Conservation (phyloP, 2,113 vertebrate species). For the Hippocampus barbouri region DNA sequence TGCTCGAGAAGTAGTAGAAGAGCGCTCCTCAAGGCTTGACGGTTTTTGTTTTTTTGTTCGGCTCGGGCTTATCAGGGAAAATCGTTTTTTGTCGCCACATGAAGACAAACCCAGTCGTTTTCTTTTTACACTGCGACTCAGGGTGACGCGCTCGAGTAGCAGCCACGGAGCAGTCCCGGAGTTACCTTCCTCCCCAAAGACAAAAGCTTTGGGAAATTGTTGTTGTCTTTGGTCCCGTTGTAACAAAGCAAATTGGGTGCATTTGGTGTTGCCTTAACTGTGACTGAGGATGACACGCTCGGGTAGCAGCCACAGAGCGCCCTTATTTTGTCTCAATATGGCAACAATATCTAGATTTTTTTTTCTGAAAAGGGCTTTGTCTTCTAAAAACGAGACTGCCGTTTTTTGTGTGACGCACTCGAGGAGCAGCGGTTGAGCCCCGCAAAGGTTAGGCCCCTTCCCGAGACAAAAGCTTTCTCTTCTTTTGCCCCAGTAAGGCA, state of each 20-base stretch:
- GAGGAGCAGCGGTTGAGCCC: not conserved
- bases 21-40: no score
- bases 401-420: not conserved
- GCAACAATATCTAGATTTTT: not conserved
- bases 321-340: not conserved
- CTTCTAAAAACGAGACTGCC: not conserved
- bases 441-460: not conserved
- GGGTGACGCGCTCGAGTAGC: no score
- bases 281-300: conserved; percentile 8
- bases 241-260: not conserved
- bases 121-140: not conserved
- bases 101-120: not conserved
- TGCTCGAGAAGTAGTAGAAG: no score
- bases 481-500: not conserved
- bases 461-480: not conserved
- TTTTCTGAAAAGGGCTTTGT: not conserved
- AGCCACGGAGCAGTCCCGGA: no score
- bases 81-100: no score
- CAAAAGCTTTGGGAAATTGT: not conserved
- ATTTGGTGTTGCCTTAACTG: not conserved
- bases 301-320: conserved; percentile 17
- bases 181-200: not conserved
- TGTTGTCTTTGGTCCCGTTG: not conserved
- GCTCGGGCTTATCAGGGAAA: no score
- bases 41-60: not conserved